phyloP scores from a whole-genome alignment of 2,113 vertebrate species.

The Malurus cyaneus region DNA sequence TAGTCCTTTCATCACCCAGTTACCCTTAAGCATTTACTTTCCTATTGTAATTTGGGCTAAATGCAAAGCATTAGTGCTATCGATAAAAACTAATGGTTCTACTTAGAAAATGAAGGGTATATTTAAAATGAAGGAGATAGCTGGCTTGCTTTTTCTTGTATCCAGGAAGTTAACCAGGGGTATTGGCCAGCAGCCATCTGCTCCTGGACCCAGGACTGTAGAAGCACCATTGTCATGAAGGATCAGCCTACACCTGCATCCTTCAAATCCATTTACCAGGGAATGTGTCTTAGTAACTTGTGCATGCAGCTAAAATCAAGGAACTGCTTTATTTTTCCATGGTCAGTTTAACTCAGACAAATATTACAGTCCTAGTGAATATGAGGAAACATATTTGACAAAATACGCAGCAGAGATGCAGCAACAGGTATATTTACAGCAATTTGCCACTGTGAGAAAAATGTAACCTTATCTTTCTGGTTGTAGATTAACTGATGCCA shows the following conservation, averaged over 20 bases:
- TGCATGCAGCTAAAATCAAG: neutral
- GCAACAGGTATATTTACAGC: neutral
- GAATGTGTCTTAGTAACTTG: neutral
- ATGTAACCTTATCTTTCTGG: neutral
- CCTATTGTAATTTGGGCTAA: slow-evolving; percentile 92
- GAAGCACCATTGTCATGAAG: neutral
- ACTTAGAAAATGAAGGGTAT: slow-evolving; percentile 76
- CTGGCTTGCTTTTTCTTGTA: slow-evolving; percentile 19
- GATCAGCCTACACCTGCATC: neutral
- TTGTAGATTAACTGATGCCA: neutral
- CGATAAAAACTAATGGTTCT: slow-evolving; percentile 90
- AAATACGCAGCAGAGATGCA: neutral
- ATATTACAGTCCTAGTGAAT: neutral
- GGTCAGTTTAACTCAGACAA: neutral
- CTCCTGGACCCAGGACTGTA: neutral
- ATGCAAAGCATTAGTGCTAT: slow-evolving; percentile 94
- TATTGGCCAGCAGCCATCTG: neutral
- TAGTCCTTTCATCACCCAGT: slow-evolving; percentile 92
- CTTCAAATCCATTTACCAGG: neutral
- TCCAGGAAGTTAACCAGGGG: slow-evolving; percentile 26
- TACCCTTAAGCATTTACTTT: slow-evolving; percentile 90
- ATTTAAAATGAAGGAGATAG: slow-evolving; percentile 73
- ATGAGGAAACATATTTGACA: neutral
- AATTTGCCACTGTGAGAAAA: neutral
- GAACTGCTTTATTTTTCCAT: neutral